Evolutionary conservation across 2,797 vertebrate genomes (phyloP).

Genomic region (Tympanoctomys barrerae): DNA sequence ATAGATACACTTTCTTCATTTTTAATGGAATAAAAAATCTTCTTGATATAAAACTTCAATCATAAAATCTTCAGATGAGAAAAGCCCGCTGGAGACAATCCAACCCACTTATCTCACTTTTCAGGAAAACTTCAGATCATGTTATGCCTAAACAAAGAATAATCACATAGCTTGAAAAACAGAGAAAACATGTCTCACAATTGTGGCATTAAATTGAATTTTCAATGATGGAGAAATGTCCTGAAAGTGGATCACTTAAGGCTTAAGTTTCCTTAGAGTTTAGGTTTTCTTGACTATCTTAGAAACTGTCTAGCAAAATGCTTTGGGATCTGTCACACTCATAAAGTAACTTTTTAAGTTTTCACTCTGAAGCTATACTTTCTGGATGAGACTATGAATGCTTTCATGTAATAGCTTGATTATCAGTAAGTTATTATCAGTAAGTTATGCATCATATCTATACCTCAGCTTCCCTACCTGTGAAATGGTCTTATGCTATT

Average conservation of each 20-base stretch:
- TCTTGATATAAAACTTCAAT: slow-evolving; percentile 71
- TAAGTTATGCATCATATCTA: not conserved
- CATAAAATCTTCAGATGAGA: slow-evolving; percentile 21
- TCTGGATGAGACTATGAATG: not conserved
- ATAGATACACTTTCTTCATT: slow-evolving; percentile 56
- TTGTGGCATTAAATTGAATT: slow-evolving; percentile 41
- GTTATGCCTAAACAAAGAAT: slow-evolving; percentile 35
- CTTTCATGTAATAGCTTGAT: not conserved
- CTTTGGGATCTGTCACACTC: not conserved
- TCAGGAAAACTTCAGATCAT: slow-evolving; percentile 27
- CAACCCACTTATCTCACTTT: not conserved
- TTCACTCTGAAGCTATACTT: not conserved
- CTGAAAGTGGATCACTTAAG: not conserved
- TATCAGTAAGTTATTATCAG: not conserved
- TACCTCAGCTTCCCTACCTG: not conserved
- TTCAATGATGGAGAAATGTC: not conserved
- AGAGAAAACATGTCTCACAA: not conserved
- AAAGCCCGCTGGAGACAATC: slow-evolving; percentile 22
- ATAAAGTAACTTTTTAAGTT: slow-evolving; percentile 1
- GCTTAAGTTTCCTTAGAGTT: not conserved
- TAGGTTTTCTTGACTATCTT: not conserved
- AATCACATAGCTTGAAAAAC: not conserved
- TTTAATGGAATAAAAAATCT: slow-evolving; percentile 61
- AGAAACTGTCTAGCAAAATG: not conserved
- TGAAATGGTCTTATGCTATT: not conserved